Evolutionary conservation across 2,113 vertebrate species (phyloP).

Genomic region (Delphinus delphis): DNA sequence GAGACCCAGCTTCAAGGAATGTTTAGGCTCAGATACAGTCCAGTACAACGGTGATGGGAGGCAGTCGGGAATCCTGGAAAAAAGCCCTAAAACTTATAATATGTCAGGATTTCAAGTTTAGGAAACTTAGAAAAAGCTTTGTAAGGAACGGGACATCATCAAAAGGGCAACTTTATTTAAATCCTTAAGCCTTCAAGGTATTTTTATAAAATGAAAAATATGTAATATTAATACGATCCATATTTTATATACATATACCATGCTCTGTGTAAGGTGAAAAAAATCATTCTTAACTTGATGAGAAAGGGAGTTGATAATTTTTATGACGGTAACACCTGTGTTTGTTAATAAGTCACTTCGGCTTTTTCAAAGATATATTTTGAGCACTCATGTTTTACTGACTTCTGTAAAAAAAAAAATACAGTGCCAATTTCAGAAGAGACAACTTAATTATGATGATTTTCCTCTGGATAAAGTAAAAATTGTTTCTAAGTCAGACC

Average conservation of each 20-base stretch:
- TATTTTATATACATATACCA: conserved; percentile 24
- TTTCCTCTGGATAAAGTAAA: conserved; percentile 46
- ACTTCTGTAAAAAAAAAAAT: background rate
- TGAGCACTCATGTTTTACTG: conserved; percentile 14
- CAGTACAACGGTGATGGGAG: background rate
- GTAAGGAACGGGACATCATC: background rate
- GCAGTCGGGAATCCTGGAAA: background rate
- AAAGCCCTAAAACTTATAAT: background rate
- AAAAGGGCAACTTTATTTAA: background rate
- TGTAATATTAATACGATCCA: background rate
- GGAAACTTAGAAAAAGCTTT: background rate
- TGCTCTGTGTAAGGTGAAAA: background rate
- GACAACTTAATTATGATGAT: conserved; percentile 39
- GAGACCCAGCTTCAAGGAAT: background rate
- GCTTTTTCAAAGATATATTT: conserved; percentile 44
- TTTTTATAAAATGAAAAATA: background rate
- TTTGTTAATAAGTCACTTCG: conserved; percentile 51
- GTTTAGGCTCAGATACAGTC: background rate
- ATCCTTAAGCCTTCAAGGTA: background rate
- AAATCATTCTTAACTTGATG: background rate
- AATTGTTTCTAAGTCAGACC: conserved; percentile 42
- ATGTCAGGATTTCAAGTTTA: background rate
- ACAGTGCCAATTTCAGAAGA: conserved; percentile 8
- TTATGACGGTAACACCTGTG: background rate
- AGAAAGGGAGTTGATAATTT: background rate